Evolutionary conservation across 2,888 invertebrate species (phyloP), one percentile per base, ranked within the genome.

Genomic region (Agrotis exclamationis): DNA sequence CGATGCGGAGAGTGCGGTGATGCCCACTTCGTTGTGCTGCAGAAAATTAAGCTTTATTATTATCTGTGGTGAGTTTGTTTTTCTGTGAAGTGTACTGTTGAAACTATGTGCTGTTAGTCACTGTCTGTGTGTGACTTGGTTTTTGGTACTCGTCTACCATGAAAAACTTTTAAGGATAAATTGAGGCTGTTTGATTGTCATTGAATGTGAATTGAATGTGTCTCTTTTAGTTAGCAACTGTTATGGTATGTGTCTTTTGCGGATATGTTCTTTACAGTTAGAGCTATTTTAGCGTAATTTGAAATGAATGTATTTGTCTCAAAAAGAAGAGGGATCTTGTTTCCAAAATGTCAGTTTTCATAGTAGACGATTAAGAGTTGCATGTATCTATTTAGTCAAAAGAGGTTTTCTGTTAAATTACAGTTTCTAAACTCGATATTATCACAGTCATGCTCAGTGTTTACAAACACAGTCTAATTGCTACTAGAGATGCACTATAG

Each of bases 21-120:
- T 96, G 79, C 94, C 93, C 78, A 96, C 93, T 84, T 94, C 93
- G 78, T 93, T 90, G 65, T 93, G 94, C 91, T 92, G 88, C 64
- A 73, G 76, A 85, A 74, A 71, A 57, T 69, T 9, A 58, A 67
- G 1, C 6, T 11, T 20, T 68, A 24, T 68, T 77, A 77, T 48
- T 70, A 56, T 51, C 50, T 59, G 56, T 39, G 70, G 20, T 48
- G 20, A 44, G 22, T 50, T 39, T n/a, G 51, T 59, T 45, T 65
- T n/a, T 44, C 63, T 80, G 70, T 81, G 70, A 56, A 69, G 76
- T 80, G 70, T 76, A 62, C 24, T 54, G 62, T 76, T 71, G 71
- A 59, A 68, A 71, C 64, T 76, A 84, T 85, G 86, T 76, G 87
- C 85, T 60, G 71, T 83, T 76, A 84, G 74, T 74, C 81, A 82